phyloP scores from a whole-genome alignment of 1,140 invertebrate species.

The Macrobrachium nipponense region DNA sequence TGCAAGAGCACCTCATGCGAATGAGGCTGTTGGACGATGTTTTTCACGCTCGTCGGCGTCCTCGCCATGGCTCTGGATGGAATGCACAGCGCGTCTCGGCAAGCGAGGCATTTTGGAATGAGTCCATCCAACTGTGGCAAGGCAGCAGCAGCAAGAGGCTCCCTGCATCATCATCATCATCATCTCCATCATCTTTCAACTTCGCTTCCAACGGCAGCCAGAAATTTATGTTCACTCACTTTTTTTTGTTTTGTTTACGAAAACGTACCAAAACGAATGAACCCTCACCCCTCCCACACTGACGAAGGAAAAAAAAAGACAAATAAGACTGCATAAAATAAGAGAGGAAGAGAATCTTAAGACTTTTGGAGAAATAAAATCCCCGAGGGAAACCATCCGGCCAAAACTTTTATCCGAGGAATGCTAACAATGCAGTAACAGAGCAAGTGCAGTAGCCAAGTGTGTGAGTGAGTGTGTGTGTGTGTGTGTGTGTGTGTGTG shows the following conservation, averaged over 20 bases:
- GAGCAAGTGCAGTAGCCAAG: background rate
- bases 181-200: conserved; percentile 27
- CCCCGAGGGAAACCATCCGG: too few species aligned
- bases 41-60: background rate
- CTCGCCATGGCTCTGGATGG: background rate
- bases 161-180: too few species aligned
- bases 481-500: conserved; percentile 33
- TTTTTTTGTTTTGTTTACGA: too few species aligned
- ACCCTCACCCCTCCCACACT: too few species aligned
- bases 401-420: too few species aligned
- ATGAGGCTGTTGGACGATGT: background rate
- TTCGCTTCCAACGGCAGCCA: conserved; percentile 5
- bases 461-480: conserved; percentile 19
- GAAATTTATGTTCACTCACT: conserved; percentile 10
- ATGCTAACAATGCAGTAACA: too few species aligned
- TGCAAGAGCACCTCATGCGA: too few species aligned
- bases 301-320: too few species aligned
- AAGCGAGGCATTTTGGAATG: conserved; percentile 35
- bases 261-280: too few species aligned
- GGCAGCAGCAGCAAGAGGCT: background rate
- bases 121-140: conserved; percentile 5
- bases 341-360: too few species aligned
- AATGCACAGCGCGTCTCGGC: background rate
- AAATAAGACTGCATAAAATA: too few species aligned
- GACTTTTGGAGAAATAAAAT: too few species aligned